phyloP scores from a whole-genome alignment of 1,140 invertebrate genomes.

The Pogonognathellus flavescens region DNA sequence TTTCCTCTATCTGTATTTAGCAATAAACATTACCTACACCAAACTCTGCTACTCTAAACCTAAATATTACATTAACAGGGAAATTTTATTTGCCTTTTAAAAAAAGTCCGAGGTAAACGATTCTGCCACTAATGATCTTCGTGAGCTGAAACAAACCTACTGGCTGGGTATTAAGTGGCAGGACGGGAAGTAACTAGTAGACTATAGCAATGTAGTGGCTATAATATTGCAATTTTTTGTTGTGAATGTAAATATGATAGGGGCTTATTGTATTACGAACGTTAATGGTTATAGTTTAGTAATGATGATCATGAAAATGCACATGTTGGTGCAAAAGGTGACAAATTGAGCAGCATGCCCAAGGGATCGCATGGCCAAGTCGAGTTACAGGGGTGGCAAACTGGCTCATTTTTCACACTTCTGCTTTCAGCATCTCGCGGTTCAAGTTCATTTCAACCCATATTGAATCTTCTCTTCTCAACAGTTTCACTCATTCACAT shows the following conservation, averaged over 20 bases:
- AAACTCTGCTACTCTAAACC: too few species aligned
- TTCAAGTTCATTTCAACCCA: conserved; percentile 53
- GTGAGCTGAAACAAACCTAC: neutral
- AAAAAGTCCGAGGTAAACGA: too few species aligned
- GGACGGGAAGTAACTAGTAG: too few species aligned
- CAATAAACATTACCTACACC: too few species aligned
- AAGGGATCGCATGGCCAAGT: conserved; percentile 59
- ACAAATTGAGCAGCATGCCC: conserved; percentile 62
- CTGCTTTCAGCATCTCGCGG: conserved; percentile 49
- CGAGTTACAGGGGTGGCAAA: conserved; percentile 58
- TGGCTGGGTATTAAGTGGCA: neutral
- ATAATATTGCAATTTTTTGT: too few species aligned
- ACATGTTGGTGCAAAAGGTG: conserved; percentile 56
- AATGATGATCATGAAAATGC: conserved; percentile 26
- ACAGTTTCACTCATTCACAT: conserved; percentile 41
- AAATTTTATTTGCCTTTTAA: too few species aligned
- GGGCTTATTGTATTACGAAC: neutral
- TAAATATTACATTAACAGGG: too few species aligned
- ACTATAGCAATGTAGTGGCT: too few species aligned
- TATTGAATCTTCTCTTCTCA: conserved; percentile 33
- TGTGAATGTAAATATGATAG: neutral
- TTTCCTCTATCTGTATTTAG: too few species aligned
- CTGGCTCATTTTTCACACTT: conserved; percentile 60
- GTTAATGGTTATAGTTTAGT: conserved; percentile 17
- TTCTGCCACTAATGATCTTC: neutral